Percentiles rank a stretch among this genome's conserved stretches.
Evolutionary conservation across 2,113 vertebrate genomes (phyloP).

Genomic region (Psammodynastes pulverulentus): DNA sequence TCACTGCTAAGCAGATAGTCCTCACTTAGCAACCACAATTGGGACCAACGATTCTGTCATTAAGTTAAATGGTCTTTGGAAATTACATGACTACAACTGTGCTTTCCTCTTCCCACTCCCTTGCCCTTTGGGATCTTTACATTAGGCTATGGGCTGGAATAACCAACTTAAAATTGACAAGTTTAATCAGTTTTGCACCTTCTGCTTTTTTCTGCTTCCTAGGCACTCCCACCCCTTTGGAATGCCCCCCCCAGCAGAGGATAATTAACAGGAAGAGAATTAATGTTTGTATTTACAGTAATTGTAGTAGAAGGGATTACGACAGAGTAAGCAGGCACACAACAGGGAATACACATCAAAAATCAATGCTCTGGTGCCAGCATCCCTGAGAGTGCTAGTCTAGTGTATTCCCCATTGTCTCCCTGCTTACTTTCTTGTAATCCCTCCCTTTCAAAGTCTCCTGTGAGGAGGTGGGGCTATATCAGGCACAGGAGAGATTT

Average conservation of each 20-base stretch:
- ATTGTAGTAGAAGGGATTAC: no score
- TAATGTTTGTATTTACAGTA: no score
- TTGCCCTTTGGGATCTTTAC: background rate
- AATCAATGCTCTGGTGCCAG: no score
- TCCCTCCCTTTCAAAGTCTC: background rate
- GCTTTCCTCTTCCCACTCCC: background rate
- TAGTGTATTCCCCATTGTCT: background rate
- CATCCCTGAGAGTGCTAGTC: no score
- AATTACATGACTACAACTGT: background rate
- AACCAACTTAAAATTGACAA: no score
- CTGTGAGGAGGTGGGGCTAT: background rate
- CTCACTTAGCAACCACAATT: background rate
- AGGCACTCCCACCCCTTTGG: background rate
- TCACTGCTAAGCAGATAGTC: background rate
- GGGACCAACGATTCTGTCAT: background rate
- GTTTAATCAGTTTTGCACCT: background rate
- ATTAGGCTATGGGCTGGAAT: no score
- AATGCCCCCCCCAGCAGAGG: background rate
- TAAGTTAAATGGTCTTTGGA: background rate
- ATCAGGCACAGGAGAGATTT: background rate
- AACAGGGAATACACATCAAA: no score
- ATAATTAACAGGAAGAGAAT: background rate
- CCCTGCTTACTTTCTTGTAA: background rate
- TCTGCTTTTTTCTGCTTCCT: background rate
- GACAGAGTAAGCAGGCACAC: no score